Percentiles rank a stretch among this genome's conserved stretches.
These are phyloP conservation scores for Erebia ligea DNA, from an alignment of 2,888 invertebrate species.

Conservation along the genomic window DNA sequence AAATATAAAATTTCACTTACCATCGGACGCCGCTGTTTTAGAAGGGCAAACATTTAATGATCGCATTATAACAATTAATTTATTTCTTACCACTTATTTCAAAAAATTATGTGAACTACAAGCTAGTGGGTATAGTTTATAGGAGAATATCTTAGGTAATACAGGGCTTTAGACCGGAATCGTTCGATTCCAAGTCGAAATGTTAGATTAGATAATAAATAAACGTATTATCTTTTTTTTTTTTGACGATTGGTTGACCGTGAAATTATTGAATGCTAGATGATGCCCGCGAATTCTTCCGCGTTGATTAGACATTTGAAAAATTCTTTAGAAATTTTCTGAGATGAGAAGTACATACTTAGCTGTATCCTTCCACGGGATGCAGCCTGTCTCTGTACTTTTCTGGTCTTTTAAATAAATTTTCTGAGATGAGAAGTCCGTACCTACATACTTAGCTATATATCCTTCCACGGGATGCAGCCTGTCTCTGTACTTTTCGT, in stretches of 20 bases:
- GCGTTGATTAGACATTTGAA: too few relatives aligned
- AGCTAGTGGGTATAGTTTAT: too few relatives aligned
- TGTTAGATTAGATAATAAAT: conserved; percentile 63
- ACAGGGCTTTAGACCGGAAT: conserved; percentile 47
- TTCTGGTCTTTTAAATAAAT: too few relatives aligned
- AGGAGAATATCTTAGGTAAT: conserved; percentile 25
- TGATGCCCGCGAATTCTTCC: too few relatives aligned
- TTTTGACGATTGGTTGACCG: conserved; percentile 42
- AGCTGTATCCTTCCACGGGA: too few relatives aligned
- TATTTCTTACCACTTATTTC: not conserved
- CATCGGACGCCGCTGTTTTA: conserved; percentile 61
- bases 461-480: too few relatives aligned
- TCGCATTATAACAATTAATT: conserved; percentile 47
- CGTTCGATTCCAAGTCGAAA: conserved; percentile 56
- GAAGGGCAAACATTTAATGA: conserved; percentile 51
- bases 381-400: too few relatives aligned
- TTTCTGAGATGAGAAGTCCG: too few relatives aligned
- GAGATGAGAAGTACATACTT: too few relatives aligned
- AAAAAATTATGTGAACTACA: not conserved
- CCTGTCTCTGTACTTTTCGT: too few relatives aligned
- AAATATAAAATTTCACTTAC: conserved; percentile 50
- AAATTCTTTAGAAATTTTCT: too few relatives aligned
- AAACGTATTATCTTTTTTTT: conserved; percentile 49
- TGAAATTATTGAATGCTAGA: conserved; percentile 32
- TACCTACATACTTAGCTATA: too few relatives aligned